Evolutionary conservation across 2,888 invertebrate species (phyloP), one percentile per base, ranked within the genome.

Genomic region (Callimorpha dominula): DNA sequence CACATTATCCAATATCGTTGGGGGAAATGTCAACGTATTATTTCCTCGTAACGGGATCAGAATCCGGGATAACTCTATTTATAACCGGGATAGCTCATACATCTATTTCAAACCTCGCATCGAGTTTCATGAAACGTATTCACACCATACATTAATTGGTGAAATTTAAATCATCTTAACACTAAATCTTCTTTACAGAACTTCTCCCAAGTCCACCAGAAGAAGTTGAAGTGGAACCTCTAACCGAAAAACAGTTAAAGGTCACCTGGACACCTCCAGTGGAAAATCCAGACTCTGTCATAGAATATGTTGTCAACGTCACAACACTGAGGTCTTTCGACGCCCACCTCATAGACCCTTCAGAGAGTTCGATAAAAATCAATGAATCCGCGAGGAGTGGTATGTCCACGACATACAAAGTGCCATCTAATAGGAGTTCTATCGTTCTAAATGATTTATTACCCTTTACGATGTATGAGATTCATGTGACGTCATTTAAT

Each of bases 381-480:
- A 92, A 91, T 73, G 89, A 87, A 4, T 84, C 91, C 5, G 76
- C 85, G 71, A 91, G 84, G 68, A 84, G 82, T 68, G 79, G 84
- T 67, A 81, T 89, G 85, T 89, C 93, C 0, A 89, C 95, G 81
- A 96, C 95, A 68, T 93, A 94, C 70, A 96, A 95, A 86, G 97
- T 97, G 0, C 95, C 96, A 4, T 95, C 96, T 6, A 96, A 96
- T 78, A 96, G 96, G 81, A 97, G 96, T 1, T 96, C 92, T 70
- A 93, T 97, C 0, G 90, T 96, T 0, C 87, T 98, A 4, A 96
- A 96, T 81, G 96, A 97, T 86, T 93, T 98, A 54, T 94, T 96
- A 15, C 97, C 98, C 0, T 97, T 97, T 86, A 98, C 98, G 0
- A 98, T 98, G 98, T 98, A 98, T 89, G 98, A 98, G 86, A 96